A percentile compares a stretch with the other conserved stretches of the same genome.
Conservation (phyloP, 2,888 invertebrate genomes). For the Coleophora deauratella region DNA sequence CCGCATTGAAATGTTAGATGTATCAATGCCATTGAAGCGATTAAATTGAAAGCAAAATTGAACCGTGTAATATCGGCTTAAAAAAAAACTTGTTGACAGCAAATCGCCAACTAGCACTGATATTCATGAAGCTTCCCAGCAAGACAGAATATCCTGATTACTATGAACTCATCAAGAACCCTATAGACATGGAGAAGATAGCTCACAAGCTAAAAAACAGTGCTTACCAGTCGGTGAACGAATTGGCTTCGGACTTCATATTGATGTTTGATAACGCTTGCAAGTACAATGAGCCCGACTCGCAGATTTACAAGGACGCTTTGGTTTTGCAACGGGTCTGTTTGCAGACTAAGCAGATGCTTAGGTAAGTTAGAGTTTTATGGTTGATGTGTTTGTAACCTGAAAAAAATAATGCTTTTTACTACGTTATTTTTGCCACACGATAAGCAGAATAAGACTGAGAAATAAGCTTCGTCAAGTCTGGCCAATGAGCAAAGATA, state of each 20-base stretch:
- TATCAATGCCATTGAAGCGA: too few relatives aligned
- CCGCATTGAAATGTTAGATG: too few relatives aligned
- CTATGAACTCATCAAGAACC: slow-evolving; percentile 96
- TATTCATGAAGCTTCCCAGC: slow-evolving; percentile 96
- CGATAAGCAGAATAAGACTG: too few relatives aligned
- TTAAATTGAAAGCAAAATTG: too few relatives aligned
- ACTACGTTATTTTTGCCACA: too few relatives aligned
- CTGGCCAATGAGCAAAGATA: too few relatives aligned
- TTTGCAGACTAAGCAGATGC: slow-evolving; percentile 91
- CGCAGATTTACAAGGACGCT: slow-evolving; percentile 97
- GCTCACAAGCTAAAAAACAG: slow-evolving; percentile 87
- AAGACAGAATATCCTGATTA: slow-evolving; percentile 97
- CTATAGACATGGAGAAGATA: slow-evolving; percentile 97
- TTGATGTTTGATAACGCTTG: slow-evolving; percentile 98
- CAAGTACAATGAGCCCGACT: slow-evolving; percentile 98
- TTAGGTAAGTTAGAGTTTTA: slow-evolving; percentile 67
- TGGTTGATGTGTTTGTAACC: too few relatives aligned
- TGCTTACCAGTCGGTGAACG: slow-evolving; percentile 87
- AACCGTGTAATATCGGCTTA: too few relatives aligned
- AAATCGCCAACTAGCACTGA: slow-evolving; percentile 90
- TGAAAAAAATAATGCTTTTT: too few relatives aligned
- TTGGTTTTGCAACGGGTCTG: slow-evolving; percentile 93
- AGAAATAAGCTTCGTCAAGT: too few relatives aligned
- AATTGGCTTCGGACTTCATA: slow-evolving; percentile 90
- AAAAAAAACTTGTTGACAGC: too few relatives aligned